phyloP scores from a whole-genome alignment of 2,113 vertebrate genomes.

The Brachypteracias leptosomus region DNA sequence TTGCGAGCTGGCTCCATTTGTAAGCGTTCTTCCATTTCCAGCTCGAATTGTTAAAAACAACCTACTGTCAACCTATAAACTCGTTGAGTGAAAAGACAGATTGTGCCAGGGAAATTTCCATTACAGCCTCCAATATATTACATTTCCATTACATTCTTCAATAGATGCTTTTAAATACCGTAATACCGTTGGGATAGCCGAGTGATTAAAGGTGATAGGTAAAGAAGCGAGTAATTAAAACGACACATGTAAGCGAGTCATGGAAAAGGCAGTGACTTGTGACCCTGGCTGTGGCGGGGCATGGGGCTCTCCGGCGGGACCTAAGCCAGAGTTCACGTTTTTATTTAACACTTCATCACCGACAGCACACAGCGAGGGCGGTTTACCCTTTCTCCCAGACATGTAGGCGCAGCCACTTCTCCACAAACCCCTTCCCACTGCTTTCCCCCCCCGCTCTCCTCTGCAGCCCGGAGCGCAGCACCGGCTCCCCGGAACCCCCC shows the following conservation, averaged over 20 bases:
- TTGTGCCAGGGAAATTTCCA: constrained; percentile 61
- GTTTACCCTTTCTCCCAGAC: neutral
- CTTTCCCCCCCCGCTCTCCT: neutral
- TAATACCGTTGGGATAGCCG: constrained; percentile 1
- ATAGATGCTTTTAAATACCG: constrained; percentile 59
- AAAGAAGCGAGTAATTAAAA: constrained; percentile 56
- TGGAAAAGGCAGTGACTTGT: neutral
- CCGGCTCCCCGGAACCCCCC: neutral
- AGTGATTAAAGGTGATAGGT: constrained; percentile 58
- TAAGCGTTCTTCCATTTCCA: constrained; percentile 30
- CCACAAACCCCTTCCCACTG: neutral
- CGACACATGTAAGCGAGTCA: neutral
- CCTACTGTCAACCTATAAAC: constrained; percentile 55
- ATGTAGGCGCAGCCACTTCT: neutral
- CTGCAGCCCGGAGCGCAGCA: neutral
- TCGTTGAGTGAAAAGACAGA: constrained; percentile 57
- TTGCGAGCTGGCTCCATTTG: neutral
- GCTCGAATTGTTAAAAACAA: constrained; percentile 56
- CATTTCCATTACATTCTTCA: constrained; percentile 57
- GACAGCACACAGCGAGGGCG: neutral
- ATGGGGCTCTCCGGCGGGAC: neutral
- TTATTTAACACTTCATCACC: constrained; percentile 1
- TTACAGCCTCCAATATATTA: constrained; percentile 53
- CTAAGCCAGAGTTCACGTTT: neutral
- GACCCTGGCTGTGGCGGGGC: neutral